Base-by-base conservation (phyloP, 1,140 invertebrate species). In the Drosophila fuyamai region DNA sequence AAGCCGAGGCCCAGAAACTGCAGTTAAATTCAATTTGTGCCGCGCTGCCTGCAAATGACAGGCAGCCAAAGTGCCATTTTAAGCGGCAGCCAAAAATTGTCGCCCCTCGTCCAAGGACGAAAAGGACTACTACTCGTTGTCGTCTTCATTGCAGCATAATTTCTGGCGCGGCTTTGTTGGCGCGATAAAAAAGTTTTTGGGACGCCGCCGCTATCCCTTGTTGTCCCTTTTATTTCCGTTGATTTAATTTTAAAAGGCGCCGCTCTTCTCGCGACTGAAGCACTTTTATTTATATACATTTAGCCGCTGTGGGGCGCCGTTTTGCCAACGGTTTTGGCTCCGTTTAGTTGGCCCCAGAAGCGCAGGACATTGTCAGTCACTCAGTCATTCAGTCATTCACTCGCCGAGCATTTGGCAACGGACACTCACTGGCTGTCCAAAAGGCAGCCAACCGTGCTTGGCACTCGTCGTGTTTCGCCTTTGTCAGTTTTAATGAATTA, bases 401-500 rank as follows among this genome's bases (percentile, higher is more conserved):
- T 51, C 36, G 38, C 27, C 44, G 40, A 76, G 65, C 76, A 78
- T 53, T 88, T 86, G 79, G 79, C 83, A 51, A 80, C 58, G 48
- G 48, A 61, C 72, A 23, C 23, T 23, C 23, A 23, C 23, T 23
- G 23, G 51, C 57, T 81, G 50, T 61, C 67, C 73, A 78, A 81
- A 65, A 71, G 65, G 57, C 80, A 79, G 71, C 58, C 76, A 67
- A 71, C 65, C 71, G 74, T 83, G 70, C 68, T 72, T 71, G 78
- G 80, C 80, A 74, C 72, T 81, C 61, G 80, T 81, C 61, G 76
- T 80, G 68, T 77, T 89, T 79, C 63, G 83, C 84, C 76, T 83
- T 88, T 88, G 84, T 88, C 84, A 89, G 89, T 82, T 88, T 88
- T 89, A 88, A 88, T 88, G 84, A 88, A 88, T 84, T 89, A 88